phyloP scores from a whole-genome alignment of 2,888 invertebrate genomes.

The Temnothorax rugatulus region DNA sequence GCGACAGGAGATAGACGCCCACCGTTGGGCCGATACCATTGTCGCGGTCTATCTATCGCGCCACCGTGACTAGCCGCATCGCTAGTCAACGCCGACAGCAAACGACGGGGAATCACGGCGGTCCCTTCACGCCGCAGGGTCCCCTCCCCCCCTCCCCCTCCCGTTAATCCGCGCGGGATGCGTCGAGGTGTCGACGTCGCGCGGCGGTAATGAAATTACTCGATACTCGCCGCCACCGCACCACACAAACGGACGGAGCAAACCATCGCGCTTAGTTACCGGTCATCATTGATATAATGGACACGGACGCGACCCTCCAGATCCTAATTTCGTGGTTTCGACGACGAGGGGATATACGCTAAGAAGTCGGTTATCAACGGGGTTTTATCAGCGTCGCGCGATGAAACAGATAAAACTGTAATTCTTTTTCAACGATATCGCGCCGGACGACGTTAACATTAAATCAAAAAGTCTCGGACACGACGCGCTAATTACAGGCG shows the following conservation, averaged over 20 bases:
- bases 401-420: not conserved
- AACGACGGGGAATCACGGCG: slow-evolving; percentile 34
- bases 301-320: not conserved
- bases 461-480: slow-evolving; percentile 3
- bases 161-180: slow-evolving; percentile 35
- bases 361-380: not conserved
- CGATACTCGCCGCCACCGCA: slow-evolving; percentile 37
- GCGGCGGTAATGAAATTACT: slow-evolving; percentile 50
- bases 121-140: not conserved
- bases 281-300: slow-evolving; percentile 21
- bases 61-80: slow-evolving; percentile 45
- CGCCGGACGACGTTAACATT: not conserved
- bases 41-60: slow-evolving; percentile 54
- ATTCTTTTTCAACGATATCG: slow-evolving; percentile 4
- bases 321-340: slow-evolving; percentile 34
- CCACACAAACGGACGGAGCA: slow-evolving; percentile 44
- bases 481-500: slow-evolving; percentile 7
- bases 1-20: slow-evolving; percentile 48
- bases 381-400: not conserved
- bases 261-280: slow-evolving; percentile 31
- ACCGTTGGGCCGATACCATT: slow-evolving; percentile 46
- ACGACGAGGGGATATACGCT: not conserved
- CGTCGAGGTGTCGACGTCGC: slow-evolving; percentile 32
- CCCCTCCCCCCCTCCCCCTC: too few species aligned
- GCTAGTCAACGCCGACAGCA: slow-evolving; percentile 43